These are phyloP conservation scores for Scomber scombrus DNA, from an alignment of 2,113 vertebrate genomes.

Conservation along the genomic window DNA sequence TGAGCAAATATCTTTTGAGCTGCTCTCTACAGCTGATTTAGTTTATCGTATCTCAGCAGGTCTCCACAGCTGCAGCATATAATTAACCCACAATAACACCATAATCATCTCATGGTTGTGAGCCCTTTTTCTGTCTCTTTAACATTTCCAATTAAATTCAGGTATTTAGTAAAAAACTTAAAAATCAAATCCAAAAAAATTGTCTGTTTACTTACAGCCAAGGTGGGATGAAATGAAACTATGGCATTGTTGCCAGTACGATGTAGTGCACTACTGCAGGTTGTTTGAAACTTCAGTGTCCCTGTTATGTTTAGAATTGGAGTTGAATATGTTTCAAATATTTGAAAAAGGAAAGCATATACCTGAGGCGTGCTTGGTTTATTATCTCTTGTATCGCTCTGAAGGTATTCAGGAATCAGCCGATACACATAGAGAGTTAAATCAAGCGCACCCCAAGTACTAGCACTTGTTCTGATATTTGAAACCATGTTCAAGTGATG, in stretches of 20 bases:
- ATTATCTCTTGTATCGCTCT: conserved; percentile 13
- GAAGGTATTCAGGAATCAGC: neutral
- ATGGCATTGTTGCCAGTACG: neutral
- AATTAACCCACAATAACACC: conserved; percentile 64
- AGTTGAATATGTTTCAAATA: conserved; percentile 77
- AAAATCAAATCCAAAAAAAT: too few relatives aligned
- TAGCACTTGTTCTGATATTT: conserved; percentile 62
- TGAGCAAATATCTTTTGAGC: neutral
- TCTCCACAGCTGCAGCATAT: conserved; percentile 59
- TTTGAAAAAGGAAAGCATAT: conserved; percentile 50
- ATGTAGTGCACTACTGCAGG: conserved; percentile 60
- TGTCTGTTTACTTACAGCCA: neutral
- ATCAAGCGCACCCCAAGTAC: conserved; percentile 36
- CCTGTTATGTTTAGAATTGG: conserved; percentile 57
- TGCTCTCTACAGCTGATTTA: conserved; percentile 23
- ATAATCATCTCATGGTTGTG: conserved; percentile 48
- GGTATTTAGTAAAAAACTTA: neutral
- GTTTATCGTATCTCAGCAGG: conserved; percentile 51
- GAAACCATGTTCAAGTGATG: conserved; percentile 75
- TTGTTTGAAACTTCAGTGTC: conserved; percentile 63
- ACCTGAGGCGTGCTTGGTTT: conserved; percentile 54
- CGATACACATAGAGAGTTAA: conserved; percentile 5
- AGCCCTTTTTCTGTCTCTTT: conserved; percentile 34
- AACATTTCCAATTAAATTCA: conserved; percentile 44
- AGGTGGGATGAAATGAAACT: neutral